Evolutionary conservation across 2,888 invertebrate genomes (phyloP), one percentile per base, ranked within the genome.

Genomic region (Bugula neritina): DNA sequence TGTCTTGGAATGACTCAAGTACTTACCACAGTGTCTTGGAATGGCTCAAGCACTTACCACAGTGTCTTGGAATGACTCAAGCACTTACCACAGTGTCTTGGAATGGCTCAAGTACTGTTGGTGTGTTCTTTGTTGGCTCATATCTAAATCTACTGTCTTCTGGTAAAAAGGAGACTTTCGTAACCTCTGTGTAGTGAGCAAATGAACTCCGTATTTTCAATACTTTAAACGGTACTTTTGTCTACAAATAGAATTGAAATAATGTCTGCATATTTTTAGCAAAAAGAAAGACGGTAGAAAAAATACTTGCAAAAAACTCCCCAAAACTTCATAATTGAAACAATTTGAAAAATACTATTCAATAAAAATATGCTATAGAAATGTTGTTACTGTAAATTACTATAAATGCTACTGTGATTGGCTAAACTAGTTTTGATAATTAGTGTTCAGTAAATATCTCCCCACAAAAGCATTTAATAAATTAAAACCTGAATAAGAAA

Each of bases 131-230:
- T 72, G 81, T 80, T 71, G 82, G 84, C 76, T 87, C 87, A 74
- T 86, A 86, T 75, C 81, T 82, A 79, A 91, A 87, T 54, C 90
- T 86, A n/a, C 86, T 82, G 83, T 90, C 89, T 34, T 87, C 86
- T 10, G 89, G 85, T 82, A 89, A 81, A 87, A 88, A 85, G 84
- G 88, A 83, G 57, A 92, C 88, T 75, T 87, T 84, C 72, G 88
- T 88, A 69, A 94, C 89, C 75, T 89, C 89, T 91, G 96, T 92
- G 71, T 89, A 88, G 78, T 90, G 89, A 76, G 89, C 86, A 86
- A 93, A 94, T 2, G 90, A 90, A 78, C 92, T 94, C 80, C 91
- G 90, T 75, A 94, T 88, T 80, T 90, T 89, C 74, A 96, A 86
- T 77, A 90, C 90, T 78, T 90, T 89, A 71, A 88, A 88, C 80